Evolutionary conservation across 1,140 invertebrate genomes (phyloP).

Genomic region (Triops longicaudatus): DNA sequence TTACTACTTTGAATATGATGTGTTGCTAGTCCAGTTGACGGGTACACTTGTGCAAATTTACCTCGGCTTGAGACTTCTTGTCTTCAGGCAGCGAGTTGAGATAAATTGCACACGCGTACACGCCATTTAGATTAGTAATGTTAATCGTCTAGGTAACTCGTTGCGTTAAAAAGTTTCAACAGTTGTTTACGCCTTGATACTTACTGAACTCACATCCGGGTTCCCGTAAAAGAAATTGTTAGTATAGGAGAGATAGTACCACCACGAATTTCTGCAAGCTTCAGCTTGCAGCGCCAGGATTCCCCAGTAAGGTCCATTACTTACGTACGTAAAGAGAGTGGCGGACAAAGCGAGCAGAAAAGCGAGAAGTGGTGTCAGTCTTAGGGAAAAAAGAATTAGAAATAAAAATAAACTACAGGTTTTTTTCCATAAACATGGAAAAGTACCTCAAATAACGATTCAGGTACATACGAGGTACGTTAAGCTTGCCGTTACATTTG

Average conservation of each 20-base stretch:
- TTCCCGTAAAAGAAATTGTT: conserved; percentile 4
- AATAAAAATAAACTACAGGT: not conserved
- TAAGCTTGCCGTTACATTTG: conserved; percentile 28
- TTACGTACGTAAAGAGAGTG: conserved; percentile 56
- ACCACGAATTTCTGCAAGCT: conserved; percentile 49
- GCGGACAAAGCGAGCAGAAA: conserved; percentile 68
- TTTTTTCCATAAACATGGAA: not conserved
- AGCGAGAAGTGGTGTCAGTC: conserved; percentile 72
- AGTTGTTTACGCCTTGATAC: too few relatives aligned
- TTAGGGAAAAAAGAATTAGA: conserved; percentile 36
- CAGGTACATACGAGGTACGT: conserved; percentile 26
- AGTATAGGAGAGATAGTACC: conserved; percentile 35
- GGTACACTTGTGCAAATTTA: too few relatives aligned
- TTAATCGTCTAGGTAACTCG: too few relatives aligned
- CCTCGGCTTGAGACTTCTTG: too few relatives aligned
- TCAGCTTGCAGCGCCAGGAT: conserved; percentile 48
- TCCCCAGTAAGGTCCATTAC: conserved; percentile 59
- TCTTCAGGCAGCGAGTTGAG: too few relatives aligned
- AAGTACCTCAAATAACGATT: conserved; percentile 29
- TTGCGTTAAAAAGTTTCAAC: too few relatives aligned
- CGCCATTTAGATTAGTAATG: too few relatives aligned
- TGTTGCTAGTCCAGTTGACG: too few relatives aligned
- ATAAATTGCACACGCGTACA: too few relatives aligned
- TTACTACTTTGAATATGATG: too few relatives aligned
- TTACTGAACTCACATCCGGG: not conserved